Evolutionary conservation across 2,797 vertebrate genomes (phyloP), one percentile per base, ranked within the genome.

Genomic region (Halcyon chelicuti): DNA sequence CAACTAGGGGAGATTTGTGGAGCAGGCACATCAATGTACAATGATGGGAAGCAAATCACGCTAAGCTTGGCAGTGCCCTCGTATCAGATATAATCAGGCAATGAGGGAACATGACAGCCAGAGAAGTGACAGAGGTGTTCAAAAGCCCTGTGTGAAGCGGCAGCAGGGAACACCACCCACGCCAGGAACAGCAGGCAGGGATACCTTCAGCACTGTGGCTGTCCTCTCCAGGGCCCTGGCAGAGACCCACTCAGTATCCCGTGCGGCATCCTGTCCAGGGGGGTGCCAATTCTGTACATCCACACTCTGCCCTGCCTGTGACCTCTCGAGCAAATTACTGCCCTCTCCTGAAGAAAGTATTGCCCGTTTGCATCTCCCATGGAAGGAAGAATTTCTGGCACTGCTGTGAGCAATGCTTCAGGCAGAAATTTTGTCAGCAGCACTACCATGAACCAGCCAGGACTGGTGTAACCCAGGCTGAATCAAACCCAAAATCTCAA

Each of bases 301-400:
- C 72, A 65, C 2, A 5, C 52, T 62, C 42, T 92, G 67, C 90
- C 92, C 96, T 78, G 77, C 63, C 57, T 33, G 25, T 93, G 95
- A 95, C 94, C 92, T 67, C 57, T 84, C 26, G 5, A 95, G 86
- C 82, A 79, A 94, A 95, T 76, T 44, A 82, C 91, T 93, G 90
- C 61, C 94, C 91, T 95, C 60, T 93, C 81, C 86, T 14, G 18
- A 94, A 94, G 79, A 86, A 86, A 90, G 76, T 13, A 3, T 66
- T 89, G 91, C 90, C 92, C 93, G 73, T 89, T 92, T 86, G 88
- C 82, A 75, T 63, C 49, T 96, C 94, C 81, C 92, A 58, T 1
- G n/a, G 79, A 94, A 93, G 72, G 86, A 96, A 88, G 63, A 75
- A 75, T 60, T 75, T 60, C 84, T 95, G 94, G 94, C 95, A 89